phyloP scores from a whole-genome alignment of 92 coral and sea anemone species.

The Hydrozoanthus gracilis region DNA sequence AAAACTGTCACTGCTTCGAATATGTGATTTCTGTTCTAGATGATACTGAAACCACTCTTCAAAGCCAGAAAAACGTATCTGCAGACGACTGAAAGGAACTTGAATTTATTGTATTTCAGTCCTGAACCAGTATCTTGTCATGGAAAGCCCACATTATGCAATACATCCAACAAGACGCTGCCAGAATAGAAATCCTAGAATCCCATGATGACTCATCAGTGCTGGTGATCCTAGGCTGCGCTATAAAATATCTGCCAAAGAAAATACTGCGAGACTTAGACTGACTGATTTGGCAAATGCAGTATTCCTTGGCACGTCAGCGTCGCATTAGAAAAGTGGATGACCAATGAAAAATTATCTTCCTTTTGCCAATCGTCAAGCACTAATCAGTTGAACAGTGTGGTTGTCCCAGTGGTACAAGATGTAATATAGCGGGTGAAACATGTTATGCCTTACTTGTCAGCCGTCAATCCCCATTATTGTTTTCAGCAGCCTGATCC shows the following conservation, averaged over 20 bases:
- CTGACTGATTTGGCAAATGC: slow-evolving; percentile 33
- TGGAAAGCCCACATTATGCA: slow-evolving; percentile 32
- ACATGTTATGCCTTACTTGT: slow-evolving; percentile 49
- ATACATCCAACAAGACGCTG: slow-evolving; percentile 23
- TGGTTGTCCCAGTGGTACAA: no score
- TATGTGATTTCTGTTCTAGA: slow-evolving; percentile 39
- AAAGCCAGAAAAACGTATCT: slow-evolving; percentile 35
- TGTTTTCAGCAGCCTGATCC: no score
- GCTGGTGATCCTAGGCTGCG: slow-evolving; percentile 18
- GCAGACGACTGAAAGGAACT: slow-evolving; percentile 33
- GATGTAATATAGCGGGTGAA: no score
- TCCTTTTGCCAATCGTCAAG: no score
- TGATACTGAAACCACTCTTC: slow-evolving; percentile 38
- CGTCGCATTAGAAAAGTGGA: slow-evolving; percentile 11
- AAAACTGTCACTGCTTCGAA: slow-evolving; percentile 30
- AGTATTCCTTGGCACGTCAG: slow-evolving; percentile 34
- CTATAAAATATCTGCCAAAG: slow-evolving; percentile 42
- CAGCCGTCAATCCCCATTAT: slow-evolving; percentile 43
- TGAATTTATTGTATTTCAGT: slow-evolving; percentile 26
- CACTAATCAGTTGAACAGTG: no score
- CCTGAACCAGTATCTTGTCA: slow-evolving; percentile 25
- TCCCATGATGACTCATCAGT: slow-evolving; percentile 8
- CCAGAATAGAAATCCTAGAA: slow-evolving; percentile 16
- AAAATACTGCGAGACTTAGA: slow-evolving; percentile 22
- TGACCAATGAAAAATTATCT: no score